A percentile compares a stretch with the other conserved stretches of the same genome.
These are phyloP conservation scores for Thereva nobilitata DNA, from an alignment of 2,888 invertebrate genomes.

Conservation along the genomic window DNA sequence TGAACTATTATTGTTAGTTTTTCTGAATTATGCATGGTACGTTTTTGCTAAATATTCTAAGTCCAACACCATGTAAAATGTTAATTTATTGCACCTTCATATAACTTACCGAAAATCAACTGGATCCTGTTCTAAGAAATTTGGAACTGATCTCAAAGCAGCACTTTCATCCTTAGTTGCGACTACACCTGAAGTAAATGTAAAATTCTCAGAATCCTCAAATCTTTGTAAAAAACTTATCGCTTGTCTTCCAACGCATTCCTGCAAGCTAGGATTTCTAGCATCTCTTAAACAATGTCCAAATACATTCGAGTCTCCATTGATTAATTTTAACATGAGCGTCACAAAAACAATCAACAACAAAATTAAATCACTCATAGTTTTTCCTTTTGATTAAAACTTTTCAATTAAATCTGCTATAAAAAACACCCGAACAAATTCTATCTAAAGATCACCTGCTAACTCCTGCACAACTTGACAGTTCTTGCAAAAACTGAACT, in stretches of 20 bases:
- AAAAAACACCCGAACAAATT: too few species aligned
- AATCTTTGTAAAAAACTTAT: conserved; percentile 67
- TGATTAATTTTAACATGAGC: background rate
- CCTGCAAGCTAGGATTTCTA: conserved; percentile 60
- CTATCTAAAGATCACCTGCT: too few species aligned
- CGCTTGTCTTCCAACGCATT: conserved; percentile 73
- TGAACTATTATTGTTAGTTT: too few species aligned
- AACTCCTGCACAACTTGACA: background rate
- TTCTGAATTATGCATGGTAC: too few species aligned
- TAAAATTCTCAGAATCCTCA: conserved; percentile 69
- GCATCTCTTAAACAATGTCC: conserved; percentile 59
- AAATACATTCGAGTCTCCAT: conserved; percentile 1
- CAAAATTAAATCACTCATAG: conserved; percentile 1
- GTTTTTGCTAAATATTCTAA: background rate
- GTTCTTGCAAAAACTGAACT: conserved; percentile 38
- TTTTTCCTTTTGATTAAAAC: conserved; percentile 28
- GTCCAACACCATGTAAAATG: background rate
- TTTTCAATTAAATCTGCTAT: conserved; percentile 17
- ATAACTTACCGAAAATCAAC: conserved; percentile 68
- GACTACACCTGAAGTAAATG: conserved; percentile 67
- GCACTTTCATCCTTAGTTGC: conserved; percentile 67
- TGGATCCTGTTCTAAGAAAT: conserved; percentile 73
- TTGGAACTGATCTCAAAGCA: conserved; percentile 67
- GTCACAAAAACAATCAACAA: background rate
- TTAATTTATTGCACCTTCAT: conserved; percentile 10